These are phyloP conservation scores for Sarcophaga subvicina DNA, from an alignment of 2,888 invertebrate genomes.

Conservation along the genomic window DNA sequence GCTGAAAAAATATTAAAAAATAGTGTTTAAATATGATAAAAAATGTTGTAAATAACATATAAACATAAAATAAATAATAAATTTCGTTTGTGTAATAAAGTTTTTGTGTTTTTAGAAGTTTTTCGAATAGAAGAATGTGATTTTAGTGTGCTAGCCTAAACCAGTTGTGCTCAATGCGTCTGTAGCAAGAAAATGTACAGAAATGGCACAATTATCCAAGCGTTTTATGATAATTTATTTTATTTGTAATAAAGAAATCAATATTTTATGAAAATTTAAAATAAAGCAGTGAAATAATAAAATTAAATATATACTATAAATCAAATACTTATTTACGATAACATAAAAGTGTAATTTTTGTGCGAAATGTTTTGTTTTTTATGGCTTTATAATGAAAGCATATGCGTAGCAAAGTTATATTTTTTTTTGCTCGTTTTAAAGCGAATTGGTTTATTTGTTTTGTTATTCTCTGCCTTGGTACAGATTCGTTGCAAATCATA, in stretches of 20 bases:
- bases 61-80: not conserved
- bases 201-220: too few species aligned
- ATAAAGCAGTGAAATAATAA: too few species aligned
- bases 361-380: not conserved
- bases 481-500: slow-evolving; percentile 12
- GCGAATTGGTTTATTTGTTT: slow-evolving; percentile 13
- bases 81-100: not conserved
- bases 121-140: too few species aligned
- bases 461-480: not conserved
- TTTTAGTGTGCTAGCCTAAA: too few species aligned
- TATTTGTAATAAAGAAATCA: too few species aligned
- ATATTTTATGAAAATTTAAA: too few species aligned
- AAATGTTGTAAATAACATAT: not conserved
- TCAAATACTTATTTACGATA: not conserved
- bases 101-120: not conserved
- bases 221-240: too few species aligned
- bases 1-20: slow-evolving; percentile 7
- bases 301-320: too few species aligned
- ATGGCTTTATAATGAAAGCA: not conserved
- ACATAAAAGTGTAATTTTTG: not conserved
- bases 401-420: not conserved
- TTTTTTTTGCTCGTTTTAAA: not conserved
- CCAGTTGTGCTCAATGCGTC: too few species aligned
- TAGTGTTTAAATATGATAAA: slow-evolving; percentile 4
- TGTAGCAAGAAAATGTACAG: too few species aligned